These are phyloP conservation scores for Iphiclides podalirius DNA, from an alignment of 2,888 invertebrate species.

Conservation along the genomic window DNA sequence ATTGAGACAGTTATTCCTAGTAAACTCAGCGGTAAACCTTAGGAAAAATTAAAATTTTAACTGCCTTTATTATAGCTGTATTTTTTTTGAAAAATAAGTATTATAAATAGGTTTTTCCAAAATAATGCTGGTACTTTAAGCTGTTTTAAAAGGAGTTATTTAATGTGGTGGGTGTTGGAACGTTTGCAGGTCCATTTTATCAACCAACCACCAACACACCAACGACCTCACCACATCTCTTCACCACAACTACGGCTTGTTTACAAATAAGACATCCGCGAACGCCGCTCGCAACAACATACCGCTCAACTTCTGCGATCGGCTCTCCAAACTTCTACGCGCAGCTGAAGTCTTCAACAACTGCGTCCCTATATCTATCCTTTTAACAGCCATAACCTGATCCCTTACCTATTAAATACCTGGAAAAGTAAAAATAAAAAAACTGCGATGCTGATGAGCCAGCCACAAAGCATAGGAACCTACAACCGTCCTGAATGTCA, in stretches of 20 bases:
- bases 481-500: constrained; percentile 49
- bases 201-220: constrained; percentile 80
- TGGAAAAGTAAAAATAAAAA: constrained; percentile 42
- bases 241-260: constrained; percentile 77
- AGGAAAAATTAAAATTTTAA: no score
- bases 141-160: constrained; percentile 54
- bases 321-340: constrained; percentile 69
- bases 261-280: constrained; percentile 70
- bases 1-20: no score
- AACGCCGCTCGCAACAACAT: constrained; percentile 65
- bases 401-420: constrained; percentile 45
- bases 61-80: neutral
- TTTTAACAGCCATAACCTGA: constrained; percentile 71
- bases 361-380: constrained; percentile 59
- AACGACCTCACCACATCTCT: constrained; percentile 78
- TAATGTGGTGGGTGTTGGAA: constrained; percentile 81
- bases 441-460: constrained; percentile 39
- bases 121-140: constrained; percentile 28
- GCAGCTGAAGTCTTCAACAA: constrained; percentile 66
- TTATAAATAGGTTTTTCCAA: no score
- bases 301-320: constrained; percentile 66
- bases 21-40: no score
- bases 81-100: neutral
- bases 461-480: constrained; percentile 57
- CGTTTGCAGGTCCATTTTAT: constrained; percentile 81